Evolutionary conservation across 2,797 vertebrate species (phyloP), one percentile per base, ranked within the genome.

Genomic region (Gallinago stenura): DNA sequence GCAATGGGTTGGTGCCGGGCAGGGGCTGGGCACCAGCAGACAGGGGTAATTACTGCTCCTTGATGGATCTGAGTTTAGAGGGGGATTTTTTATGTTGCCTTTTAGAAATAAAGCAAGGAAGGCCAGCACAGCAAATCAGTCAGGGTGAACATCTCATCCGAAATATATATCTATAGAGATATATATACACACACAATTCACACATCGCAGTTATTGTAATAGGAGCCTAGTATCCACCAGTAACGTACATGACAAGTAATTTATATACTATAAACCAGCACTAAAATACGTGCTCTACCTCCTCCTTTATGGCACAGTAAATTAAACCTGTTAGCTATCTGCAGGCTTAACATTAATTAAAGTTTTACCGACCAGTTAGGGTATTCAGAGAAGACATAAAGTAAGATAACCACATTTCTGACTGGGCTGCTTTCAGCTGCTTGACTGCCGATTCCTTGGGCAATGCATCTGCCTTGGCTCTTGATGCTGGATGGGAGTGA

Each of bases 321-420:
- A 96, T 97, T 96, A 95, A 96, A 92, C 53, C 70, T 24, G 53
- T 90, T 95, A 84, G 82, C 92, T 92, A 41, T 89, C 66, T 91
- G 73, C 87, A 95, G 89, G 64, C 62, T 90, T 88, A 87, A 80
- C 68, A 45, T 96, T 92, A 91, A 94, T 95, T 90, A 83, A 91
- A 82, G 65, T 90, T 92, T 93, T 96, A 96, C 93, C 0, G 12
- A 87, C 85, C 68, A 54, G 66, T 77, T 79, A 69, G 73, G 46
- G 28, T 64, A 66, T 73, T 91, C 88, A 65, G 46, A 84, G 75
- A 61, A 48, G 68, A 83, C 37, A 83, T 39, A 91, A 90, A 94
- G 76, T 75, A 65, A 88, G 56, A 82, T 82, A 93, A 87, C 53
- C 48, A 18, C 1, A 4, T 85, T 83, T 87, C 72, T 94, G 87